These are phyloP conservation scores for Augiades crinisus DNA, from an alignment of 2,888 invertebrate genomes.

Conservation along the genomic window DNA sequence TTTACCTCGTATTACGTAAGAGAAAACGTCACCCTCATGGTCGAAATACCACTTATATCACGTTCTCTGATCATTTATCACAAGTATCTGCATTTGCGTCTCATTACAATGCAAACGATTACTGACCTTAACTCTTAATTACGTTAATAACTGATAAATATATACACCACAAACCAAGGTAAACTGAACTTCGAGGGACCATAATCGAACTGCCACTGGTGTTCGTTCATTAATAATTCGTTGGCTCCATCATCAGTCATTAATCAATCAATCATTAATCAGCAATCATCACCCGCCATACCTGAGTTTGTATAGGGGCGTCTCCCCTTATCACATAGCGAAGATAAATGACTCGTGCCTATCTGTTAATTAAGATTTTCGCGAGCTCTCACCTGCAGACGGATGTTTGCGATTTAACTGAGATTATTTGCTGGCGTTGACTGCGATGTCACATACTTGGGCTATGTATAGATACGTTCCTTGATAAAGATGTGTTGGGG, in stretches of 20 bases:
- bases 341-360: constrained; percentile 69
- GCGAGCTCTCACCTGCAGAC: constrained; percentile 70
- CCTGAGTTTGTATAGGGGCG: constrained; percentile 46
- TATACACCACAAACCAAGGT: too few relatives aligned
- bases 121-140: too few relatives aligned
- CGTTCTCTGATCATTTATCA: too few relatives aligned
- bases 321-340: constrained; percentile 63
- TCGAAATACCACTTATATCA: too few relatives aligned
- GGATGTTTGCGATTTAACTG: constrained; percentile 73
- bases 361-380: constrained; percentile 81
- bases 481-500: constrained; percentile 22
- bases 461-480: constrained; percentile 19
- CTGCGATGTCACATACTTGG: constrained; percentile 34
- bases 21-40: too few relatives aligned
- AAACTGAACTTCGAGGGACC: neutral
- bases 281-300: constrained; percentile 53
- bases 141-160: too few relatives aligned
- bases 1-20: too few relatives aligned
- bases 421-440: constrained; percentile 54
- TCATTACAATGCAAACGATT: too few relatives aligned
- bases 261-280: constrained; percentile 58
- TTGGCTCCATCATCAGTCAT: constrained; percentile 41
- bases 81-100: too few relatives aligned
- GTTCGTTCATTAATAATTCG: constrained; percentile 1
- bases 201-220: neutral